Conservation (phyloP, 2,888 invertebrate genomes). For the Nemurella pictetii region DNA sequence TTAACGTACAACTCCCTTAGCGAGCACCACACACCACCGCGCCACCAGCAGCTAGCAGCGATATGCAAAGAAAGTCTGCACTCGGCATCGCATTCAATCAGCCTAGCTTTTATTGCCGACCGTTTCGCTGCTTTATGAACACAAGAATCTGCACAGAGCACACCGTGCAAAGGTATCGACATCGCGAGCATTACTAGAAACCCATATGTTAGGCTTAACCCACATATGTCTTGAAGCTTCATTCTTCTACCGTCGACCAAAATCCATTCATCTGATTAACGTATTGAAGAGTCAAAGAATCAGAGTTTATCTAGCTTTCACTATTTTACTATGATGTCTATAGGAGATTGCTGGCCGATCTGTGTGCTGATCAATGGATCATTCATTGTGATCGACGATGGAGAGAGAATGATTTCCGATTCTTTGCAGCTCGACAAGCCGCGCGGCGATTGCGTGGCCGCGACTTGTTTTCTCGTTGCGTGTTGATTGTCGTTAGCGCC, state of each 20-base stretch:
- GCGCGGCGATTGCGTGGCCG: neutral
- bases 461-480: neutral
- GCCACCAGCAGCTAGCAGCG: neutral
- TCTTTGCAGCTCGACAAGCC: neutral
- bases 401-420: neutral
- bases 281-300: neutral
- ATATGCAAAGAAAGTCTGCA: neutral
- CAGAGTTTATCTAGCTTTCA: neutral
- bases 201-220: neutral
- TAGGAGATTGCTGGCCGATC: neutral
- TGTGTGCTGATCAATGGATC: neutral
- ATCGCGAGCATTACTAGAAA: neutral
- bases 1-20: neutral
- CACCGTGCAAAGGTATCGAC: neutral
- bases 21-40: neutral
- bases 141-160: neutral
- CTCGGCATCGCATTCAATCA: neutral
- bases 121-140: neutral
- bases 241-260: neutral
- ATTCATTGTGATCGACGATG: neutral
- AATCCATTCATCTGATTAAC: neutral
- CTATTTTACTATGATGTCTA: neutral
- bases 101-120: neutral
- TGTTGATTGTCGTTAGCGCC: neutral
- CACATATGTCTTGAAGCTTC: neutral